phyloP scores from a whole-genome alignment of 2,888 invertebrate genomes.

The Zeuzera pyrina region DNA sequence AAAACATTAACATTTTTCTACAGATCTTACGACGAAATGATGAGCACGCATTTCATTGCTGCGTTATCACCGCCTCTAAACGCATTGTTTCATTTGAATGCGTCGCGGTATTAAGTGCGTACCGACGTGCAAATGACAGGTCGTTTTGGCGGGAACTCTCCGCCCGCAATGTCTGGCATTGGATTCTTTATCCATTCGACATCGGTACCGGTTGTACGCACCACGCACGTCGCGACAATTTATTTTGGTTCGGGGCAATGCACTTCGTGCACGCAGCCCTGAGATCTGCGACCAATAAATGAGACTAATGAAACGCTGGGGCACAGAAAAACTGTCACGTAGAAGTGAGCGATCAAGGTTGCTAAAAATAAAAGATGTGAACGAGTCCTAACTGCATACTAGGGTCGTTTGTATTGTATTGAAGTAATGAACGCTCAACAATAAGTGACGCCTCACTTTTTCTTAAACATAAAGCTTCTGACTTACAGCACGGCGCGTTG shows the following conservation, averaged over 20 bases:
- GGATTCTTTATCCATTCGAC: slow-evolving; percentile 29
- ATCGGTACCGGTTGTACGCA: slow-evolving; percentile 66
- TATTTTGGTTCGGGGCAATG: slow-evolving; percentile 72
- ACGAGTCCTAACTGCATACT: slow-evolving; percentile 18
- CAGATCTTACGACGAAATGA: slow-evolving; percentile 4
- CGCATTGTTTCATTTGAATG: slow-evolving; percentile 25
- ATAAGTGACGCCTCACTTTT: slow-evolving; percentile 16
- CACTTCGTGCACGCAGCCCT: slow-evolving; percentile 62
- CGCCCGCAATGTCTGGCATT: slow-evolving; percentile 33
- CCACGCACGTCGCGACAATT: slow-evolving; percentile 62
- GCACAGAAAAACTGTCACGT: slow-evolving; percentile 32
- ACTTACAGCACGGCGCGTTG: not conserved
- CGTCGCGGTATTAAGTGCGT: slow-evolving; percentile 27
- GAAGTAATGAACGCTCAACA: slow-evolving; percentile 18
- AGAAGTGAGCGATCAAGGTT: slow-evolving; percentile 47
- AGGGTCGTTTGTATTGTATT: slow-evolving; percentile 25
- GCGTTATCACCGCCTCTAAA: slow-evolving; percentile 22
- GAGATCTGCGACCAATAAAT: slow-evolving; percentile 49
- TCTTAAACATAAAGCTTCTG: not conserved
- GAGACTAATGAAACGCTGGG: slow-evolving; percentile 44
- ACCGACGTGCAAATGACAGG: slow-evolving; percentile 39
- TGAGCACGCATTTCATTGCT: slow-evolving; percentile 23
- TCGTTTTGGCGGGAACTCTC: slow-evolving; percentile 38
- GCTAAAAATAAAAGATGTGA: slow-evolving; percentile 41
- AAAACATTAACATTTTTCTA: slow-evolving; percentile 1